Base-by-base conservation (phyloP, 2,797 vertebrate genomes). In the Denticeps clupeoides region DNA sequence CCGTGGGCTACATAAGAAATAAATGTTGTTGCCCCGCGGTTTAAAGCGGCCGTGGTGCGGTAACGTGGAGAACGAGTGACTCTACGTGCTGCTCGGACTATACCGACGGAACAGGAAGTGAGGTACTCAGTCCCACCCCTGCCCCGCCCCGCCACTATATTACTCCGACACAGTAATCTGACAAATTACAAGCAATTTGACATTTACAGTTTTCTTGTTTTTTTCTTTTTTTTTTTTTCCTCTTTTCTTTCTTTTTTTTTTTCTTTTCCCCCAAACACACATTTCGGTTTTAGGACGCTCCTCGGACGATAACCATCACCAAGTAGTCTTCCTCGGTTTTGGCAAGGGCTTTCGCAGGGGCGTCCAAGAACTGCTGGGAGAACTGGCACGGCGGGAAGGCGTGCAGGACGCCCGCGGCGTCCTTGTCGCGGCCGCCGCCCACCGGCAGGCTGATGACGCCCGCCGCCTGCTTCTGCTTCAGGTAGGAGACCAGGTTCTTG, bases 381-480 rank as follows among this genome's bases (percentile, higher is more conserved):
- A 99, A 99, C 81, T 97, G 92, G 72, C 95, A 99, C 58, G 95
- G 95, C 8, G 95, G 95, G 60, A 99, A 99, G 70, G 95, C 94
- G 68, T 99, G 95, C 78, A 99, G 91, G 45, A 99, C 93, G 65
- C 95, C 95, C 15, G 89, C 85, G 84, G 89, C 90, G 85, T 99
- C 94, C 81, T 97, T 99, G 88, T 99, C 95, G 80, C 94, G 86
- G 79, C 89, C 90, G 48, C 93, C 93, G 64, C 95, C 93, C 18
- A 99, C 91, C 5, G 95, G 95, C 58, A 99, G 87, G 80, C 94
- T 97, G 85, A 99, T 98, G 73, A 99, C 95, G 54, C 95, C 95
- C 19, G 94, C 95, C 15, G 95, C 95, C 80, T 99, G 94, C 82
- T 99, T 99, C 91, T 99, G 95, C 85, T 97, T 98, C 86, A 98